Base-by-base conservation (phyloP, 53 echinoderm and acorn worm genomes). In the Hippasteria phrygiana region DNA sequence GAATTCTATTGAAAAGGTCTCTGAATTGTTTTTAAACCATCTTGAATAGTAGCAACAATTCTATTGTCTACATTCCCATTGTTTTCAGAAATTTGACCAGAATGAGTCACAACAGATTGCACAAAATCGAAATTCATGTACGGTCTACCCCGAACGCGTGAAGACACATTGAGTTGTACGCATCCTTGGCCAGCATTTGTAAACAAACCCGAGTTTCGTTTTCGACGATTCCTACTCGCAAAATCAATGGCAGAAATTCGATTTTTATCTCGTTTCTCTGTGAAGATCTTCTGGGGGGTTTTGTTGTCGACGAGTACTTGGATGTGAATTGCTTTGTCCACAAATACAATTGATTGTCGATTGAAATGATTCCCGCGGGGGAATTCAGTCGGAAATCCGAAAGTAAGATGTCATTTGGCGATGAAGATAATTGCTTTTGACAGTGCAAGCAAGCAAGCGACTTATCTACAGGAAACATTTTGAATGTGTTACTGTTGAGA, bases 211-310 rank as follows among this genome's bases (percentile, higher is more conserved):
- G 17, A 18, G 11, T 76, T 76, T 56, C 56, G 39, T 42, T 79
- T 79, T 20, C 41, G 24, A 62, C 55, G 13, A 37, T 62, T n/a
- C 29, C 76, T 33, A 16, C 51, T 16, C 56, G 28, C n/a, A 59
- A 79, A 79, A 79, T 79, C 79, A 79, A 79, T 79, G 79, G 46
- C 12, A 5, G 42, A 62, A 56, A 4, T 79, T 79, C 79, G 79
- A 79, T 79, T 79, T 79, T 79, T 55, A 62, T 45, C 79, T 79
- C 62, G 12, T 18, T 11, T 56, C 41, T 32, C 79, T 40, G 39
- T 28, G 56, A 12, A 62, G 38, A 62, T 62, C 27, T 10, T 62
- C 26, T 27, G 53, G 31, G 53, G 31, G 37, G 43, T 62, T 40
- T 39, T 39, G 34, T 26, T 20, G 79, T 59, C 46, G 55, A 24